Evolutionary conservation across 2,888 invertebrate genomes (phyloP), one percentile per base, ranked within the genome.

Genomic region (Gnatocerus cornutus): DNA sequence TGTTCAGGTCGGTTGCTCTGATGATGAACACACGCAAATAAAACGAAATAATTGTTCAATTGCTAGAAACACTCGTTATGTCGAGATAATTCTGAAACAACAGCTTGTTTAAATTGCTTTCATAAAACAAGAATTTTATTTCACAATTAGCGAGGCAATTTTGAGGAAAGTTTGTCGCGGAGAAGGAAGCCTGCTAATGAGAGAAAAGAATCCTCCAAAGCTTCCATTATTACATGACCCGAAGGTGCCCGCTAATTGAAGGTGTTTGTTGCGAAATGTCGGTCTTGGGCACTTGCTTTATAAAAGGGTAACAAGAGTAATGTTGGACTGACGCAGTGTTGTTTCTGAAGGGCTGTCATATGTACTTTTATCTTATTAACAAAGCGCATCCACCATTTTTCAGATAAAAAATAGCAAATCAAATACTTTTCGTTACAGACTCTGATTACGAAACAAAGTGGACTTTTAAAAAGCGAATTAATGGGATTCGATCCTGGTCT

Each of bases 381-480:
- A 13, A 5, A 10, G 27, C 9, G 27, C 48, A 7, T 21, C 21
- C 21, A 21, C 1, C 21, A 4, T 3, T 21, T 21, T 4, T 21
- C 21, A 21, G 21, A 21, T 21, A 21, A 21, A 4, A 21, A 37
- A 37, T 12, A 10, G 16, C 3, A 21, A 56, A 43, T 27, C 41
- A 37, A 14, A 56, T 13, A 21, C 41, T 14, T 7, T 9, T 16
- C 61, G 12, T 3, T 48, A 48, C 33, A 61, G 48, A 10, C 14
- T 45, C 14, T 48, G 46, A 61, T 61, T 48, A 61, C 8, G 37
- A 46, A 56, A 56, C 27, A 43, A 56, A 27, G 41, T 52, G 41
- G 12, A 55, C 55, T 45, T 53, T 64, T 30, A 58, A 66, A n/a
- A 72, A 67, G 43, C 56, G 46, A 65, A 68, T 59, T 64, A 70